Evolutionary conservation across 1,140 invertebrate species (phyloP), one percentile per base, ranked within the genome.

Genomic region (Zaprionus capensis): DNA sequence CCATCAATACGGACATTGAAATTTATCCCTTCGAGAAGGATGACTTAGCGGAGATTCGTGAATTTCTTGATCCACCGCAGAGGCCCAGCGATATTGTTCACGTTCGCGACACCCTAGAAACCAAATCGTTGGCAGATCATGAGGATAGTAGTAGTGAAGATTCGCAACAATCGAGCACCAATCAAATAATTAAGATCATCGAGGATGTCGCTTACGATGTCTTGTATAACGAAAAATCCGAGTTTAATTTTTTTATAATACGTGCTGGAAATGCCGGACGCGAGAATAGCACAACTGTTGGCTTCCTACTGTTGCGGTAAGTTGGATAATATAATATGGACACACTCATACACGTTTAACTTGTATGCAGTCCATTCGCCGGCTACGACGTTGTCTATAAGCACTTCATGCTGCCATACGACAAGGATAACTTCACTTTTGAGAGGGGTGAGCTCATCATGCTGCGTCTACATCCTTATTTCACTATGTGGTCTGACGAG

Each of bases 401-500:
- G 22, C 62, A 84, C 4, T 90, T 73, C 14, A 41, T 68, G 46
- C 49, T 88, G 69, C 81, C 85, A 0, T 46, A 41, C 4, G 78
- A 88, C 24, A 57, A 65, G 15, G 65, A 51, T 38, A 20, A 74
- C 15, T 7, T 81, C 20, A 71, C 69, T 7, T 46, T 76, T 57
- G 63, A 67, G 1, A 85, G 85, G 4, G 81, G 85, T 9, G 84
- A 88, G 59, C 67, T 88, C 1, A 31, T 88, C 0, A 68, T 84
- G 51, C 71, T 90, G 0, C 70, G 68, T 17, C 61, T 88, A 12
- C 84, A 88, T 70, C 84, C 84, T 0, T 81, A 74, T 14, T 88
- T 88, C 22, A 75, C 79, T 11, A 74, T 88, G 63, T 88, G 84
- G 84, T 73, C 74, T 4, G 82, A 71, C 28, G 67, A 62, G 14